Evolutionary conservation across 2,797 vertebrate species (phyloP).

Genomic region (Stomatorhinus walkeri): DNA sequence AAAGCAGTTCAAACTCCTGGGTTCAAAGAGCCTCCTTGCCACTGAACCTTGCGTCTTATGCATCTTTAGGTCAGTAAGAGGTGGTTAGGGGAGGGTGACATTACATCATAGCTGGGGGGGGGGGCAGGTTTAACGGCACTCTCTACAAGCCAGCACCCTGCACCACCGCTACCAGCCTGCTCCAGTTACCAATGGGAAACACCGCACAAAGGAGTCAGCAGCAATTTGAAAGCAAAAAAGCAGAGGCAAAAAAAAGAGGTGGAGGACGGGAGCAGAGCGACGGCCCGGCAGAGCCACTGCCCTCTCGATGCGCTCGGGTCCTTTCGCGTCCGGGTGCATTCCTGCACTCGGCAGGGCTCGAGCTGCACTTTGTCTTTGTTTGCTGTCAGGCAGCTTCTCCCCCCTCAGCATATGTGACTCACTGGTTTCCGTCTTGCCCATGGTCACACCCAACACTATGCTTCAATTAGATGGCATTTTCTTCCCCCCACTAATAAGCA

Average conservation of each 20-base stretch:
- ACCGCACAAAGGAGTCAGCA: background rate
- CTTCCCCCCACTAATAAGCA: background rate
- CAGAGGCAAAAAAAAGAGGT: background rate
- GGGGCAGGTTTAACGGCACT: background rate
- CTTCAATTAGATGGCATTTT: slow-evolving; percentile 7
- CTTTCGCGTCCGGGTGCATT: background rate
- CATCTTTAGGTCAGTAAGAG: background rate
- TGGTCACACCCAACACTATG: slow-evolving; percentile 15
- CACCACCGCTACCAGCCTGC: background rate
- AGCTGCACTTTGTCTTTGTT: background rate
- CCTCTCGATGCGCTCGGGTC: background rate
- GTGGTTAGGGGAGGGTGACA: background rate
- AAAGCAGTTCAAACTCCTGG: background rate
- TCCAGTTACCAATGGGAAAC: background rate
- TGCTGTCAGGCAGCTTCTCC: background rate
- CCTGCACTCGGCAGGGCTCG: background rate
- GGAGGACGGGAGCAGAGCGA: background rate
- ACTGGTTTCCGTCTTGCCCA: background rate
- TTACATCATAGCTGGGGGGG: background rate
- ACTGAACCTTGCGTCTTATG: background rate
- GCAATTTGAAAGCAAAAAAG: background rate
- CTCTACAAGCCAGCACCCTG: background rate
- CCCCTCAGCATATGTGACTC: background rate
- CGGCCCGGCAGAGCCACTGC: background rate
- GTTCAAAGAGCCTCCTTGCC: background rate